These are phyloP conservation scores for Tanypteryx hageni DNA, from an alignment of 2,888 invertebrate species.

Conservation along the genomic window DNA sequence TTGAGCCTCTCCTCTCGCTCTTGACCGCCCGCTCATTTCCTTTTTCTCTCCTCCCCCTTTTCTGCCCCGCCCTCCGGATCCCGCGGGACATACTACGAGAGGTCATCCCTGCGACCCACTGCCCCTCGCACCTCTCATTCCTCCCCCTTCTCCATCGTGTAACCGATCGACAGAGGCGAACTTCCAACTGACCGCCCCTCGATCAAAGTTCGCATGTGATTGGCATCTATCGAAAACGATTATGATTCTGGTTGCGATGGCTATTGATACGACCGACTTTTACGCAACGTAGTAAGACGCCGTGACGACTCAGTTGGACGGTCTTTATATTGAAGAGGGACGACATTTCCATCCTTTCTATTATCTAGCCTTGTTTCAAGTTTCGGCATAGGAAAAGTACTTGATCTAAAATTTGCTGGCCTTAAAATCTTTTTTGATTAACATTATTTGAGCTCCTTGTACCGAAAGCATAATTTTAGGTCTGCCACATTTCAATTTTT, in stretches of 20 bases:
- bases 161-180: neutral
- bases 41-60: neutral
- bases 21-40: neutral
- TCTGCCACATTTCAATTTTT: no score
- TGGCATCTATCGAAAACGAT: neutral
- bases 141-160: neutral
- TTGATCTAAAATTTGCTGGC: no score
- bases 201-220: neutral
- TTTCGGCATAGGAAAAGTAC: no score
- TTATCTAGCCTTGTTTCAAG: no score
- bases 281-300: no score
- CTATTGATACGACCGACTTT: neutral
- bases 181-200: neutral
- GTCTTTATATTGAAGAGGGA: no score
- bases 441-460: no score
- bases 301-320: no score
- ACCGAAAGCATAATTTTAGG: no score
- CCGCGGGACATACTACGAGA: constrained; percentile 20
- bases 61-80: neutral
- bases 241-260: neutral
- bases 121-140: neutral
- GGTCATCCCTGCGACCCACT: constrained; percentile 57
- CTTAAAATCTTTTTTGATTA: no score
- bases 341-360: no score
- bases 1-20: neutral